Evolutionary conservation across 30 jellyfish, hydroid and myxozoan genomes (phyloP).

Genomic region (Rhopilema esculentum): DNA sequence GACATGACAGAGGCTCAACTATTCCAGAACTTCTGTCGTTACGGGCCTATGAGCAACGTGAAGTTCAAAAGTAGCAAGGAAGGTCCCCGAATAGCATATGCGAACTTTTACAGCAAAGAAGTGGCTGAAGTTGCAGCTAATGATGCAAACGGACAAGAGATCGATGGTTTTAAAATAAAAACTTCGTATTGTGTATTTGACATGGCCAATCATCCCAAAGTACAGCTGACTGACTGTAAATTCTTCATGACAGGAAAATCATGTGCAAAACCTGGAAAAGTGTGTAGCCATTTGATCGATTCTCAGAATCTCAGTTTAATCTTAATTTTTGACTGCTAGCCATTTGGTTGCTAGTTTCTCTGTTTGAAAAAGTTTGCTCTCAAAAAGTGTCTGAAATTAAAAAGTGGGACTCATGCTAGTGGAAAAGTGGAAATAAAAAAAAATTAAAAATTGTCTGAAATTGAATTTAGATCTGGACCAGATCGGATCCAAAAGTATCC

Average conservation of each 20-base stretch:
- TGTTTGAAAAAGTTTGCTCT: no score
- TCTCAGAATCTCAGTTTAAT: no score
- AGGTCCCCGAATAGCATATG: constrained; percentile 56
- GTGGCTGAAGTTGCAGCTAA: constrained; percentile 89
- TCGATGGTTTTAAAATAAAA: constrained; percentile 2
- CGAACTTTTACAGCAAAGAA: constrained; percentile 65
- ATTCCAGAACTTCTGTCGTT: constrained; percentile 35
- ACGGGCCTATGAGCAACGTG: constrained; percentile 73
- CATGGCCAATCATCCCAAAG: background rate
- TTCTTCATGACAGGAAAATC: constrained; percentile 8
- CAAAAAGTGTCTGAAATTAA: no score
- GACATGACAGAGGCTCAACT: constrained; percentile 53
- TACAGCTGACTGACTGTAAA: constrained; percentile 59
- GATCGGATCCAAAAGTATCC: no score
- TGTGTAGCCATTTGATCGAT: no score
- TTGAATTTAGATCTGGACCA: no score
- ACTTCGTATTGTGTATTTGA: constrained; percentile 21
- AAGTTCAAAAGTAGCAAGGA: constrained; percentile 16
- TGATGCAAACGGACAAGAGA: constrained; percentile 57
- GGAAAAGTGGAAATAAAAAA: no score
- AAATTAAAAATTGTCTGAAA: no score
- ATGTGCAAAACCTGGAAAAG: constrained; percentile 17
- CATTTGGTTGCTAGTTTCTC: no score
- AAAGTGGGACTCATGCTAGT: no score
- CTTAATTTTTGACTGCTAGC: no score